Evolutionary conservation across 2,888 invertebrate species (phyloP), one percentile per base, ranked within the genome.

Genomic region (Noctuana brunneofusca): DNA sequence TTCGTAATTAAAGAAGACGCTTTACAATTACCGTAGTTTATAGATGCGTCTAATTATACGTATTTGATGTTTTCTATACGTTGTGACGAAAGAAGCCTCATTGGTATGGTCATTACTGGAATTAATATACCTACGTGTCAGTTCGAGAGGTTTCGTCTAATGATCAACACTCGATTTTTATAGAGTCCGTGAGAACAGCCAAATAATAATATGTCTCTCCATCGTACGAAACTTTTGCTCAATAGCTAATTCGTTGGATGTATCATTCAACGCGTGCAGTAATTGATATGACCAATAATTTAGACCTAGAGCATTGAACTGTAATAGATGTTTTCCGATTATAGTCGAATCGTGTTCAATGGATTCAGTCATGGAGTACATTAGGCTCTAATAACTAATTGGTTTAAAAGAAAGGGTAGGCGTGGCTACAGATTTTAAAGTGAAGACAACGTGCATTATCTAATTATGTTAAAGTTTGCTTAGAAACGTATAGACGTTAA

Each of bases 101-200:
- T 83, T 84, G 84, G 75, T 72, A 74, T 79, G 79, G 88, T 89
- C 89, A 90, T 91, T 90, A 90, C 78, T 85, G 77, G 90, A 88
- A 91, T 91, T 90, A 91, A 91, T 91, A 89, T 87, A 87, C 80
- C 87, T 89, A 90, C 90, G 90, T 90, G 90, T 84, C 75, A 86
- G 90, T 84, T 90, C 90, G 81, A 83, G 81, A 88, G 89, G 88
- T 88, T 83, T 79, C 75, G 69, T 66, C 68, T 88, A 89, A 89
- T 89, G 81, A 87, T 81, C 76, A 81, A 73, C 79, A 83, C 78
- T 79, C 77, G 81, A 84, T 85, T 89, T 89, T 89, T 89, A 81
- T 84, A 80, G 78, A 75, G 78, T 78, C 80, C 89, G 90, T 89
- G 90, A 89, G 90, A 90, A 89, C 81, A 70, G 70, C 73, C 77